Percentiles rank a stretch among this genome's conserved stretches.
These are phyloP conservation scores for Itoplectis maculator DNA, from an alignment of 2,888 invertebrate species.

Conservation along the genomic window DNA sequence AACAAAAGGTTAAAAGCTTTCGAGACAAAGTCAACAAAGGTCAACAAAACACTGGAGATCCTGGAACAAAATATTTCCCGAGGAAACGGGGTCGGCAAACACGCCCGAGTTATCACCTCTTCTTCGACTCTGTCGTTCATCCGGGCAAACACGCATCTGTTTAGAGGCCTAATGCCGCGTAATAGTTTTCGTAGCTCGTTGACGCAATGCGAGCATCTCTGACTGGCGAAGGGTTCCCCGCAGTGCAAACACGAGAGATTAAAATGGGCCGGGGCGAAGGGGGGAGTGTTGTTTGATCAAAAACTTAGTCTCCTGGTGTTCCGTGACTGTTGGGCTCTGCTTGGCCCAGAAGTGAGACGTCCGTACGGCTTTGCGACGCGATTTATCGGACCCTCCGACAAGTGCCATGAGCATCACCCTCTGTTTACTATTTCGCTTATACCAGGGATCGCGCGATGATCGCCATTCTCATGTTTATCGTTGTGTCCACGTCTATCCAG, in stretches of 20 bases:
- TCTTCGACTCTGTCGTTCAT: conserved; percentile 9
- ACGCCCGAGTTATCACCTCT: conserved; percentile 41
- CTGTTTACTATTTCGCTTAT: conserved; percentile 73
- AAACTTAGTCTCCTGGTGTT: conserved; percentile 78
- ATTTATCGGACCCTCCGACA: conserved; percentile 72
- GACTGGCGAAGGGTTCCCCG: conserved; percentile 1
- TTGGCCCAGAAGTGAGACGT: conserved; percentile 69
- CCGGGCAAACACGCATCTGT: conserved; percentile 2
- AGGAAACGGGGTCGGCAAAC: conserved; percentile 22
- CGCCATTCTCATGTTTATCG: conserved; percentile 45
- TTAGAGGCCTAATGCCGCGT: conserved; percentile 57
- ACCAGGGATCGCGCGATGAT: conserved; percentile 61
- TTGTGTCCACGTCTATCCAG: conserved; percentile 15
- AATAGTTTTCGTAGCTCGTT: conserved; percentile 55
- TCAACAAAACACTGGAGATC: not conserved
- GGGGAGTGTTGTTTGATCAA: conserved; percentile 82
- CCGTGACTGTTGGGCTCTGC: conserved; percentile 41
- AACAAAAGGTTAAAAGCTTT: not conserved
- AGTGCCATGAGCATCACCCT: conserved; percentile 57
- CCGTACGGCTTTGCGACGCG: conserved; percentile 54
- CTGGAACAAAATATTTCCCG: not conserved
- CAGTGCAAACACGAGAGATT: conserved; percentile 77
- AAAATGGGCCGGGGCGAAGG: no score
- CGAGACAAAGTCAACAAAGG: not conserved
- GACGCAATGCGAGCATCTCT: conserved; percentile 29